Evolutionary conservation across 2,797 vertebrate species (phyloP), one percentile per base, ranked within the genome.

Genomic region (Caiman crocodilus): DNA sequence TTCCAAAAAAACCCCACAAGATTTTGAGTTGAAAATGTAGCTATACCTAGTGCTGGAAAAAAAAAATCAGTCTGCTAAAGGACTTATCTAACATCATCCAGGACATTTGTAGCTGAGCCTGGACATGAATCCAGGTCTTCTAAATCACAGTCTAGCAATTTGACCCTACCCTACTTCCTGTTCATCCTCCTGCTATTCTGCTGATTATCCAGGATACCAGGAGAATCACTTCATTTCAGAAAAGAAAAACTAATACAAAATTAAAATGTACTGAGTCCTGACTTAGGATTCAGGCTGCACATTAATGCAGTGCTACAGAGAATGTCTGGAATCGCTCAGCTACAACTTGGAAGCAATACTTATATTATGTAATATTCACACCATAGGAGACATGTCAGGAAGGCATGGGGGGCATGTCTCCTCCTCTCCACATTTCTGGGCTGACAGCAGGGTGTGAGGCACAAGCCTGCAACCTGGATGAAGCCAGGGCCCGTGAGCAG

Each of bases 191-290:
- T 50, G 42, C 42, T 50, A 50, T 50, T 50, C 42, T 50, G 42
- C 42, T 84, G 75, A 79, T 93, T 87, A 95, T 73, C 74, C 83
- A 91, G 58, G 42, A 50, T 50, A 50, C 42, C 83, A 94, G 88
- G 58, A 94, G 42, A 1, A 0, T 50, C 71, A 84, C 9, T 90
- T 95, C 88, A 58, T 93, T 94, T 89, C 86, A 57, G 74, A 59
- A 94, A 83, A 81, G 74, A 67, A 10, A 2, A 58, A 28, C 88
- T 93, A 89, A 93, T 94, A 82, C 91, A 92, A 95, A 93, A 93
- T 93, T 88, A 94, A 90, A 95, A 85, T 94, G 94, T 87, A 88
- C n/a, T n/a, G 76, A 94, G 84, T 90, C 89, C 89, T 80, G 69
- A 69, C 61, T 94, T 80, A 84, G 91, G 83, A 84, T 93, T 96